Evolutionary conservation across 1,140 invertebrate genomes (phyloP), one percentile per base, ranked within the genome.

Genomic region (Dermatophagoides farinae): DNA sequence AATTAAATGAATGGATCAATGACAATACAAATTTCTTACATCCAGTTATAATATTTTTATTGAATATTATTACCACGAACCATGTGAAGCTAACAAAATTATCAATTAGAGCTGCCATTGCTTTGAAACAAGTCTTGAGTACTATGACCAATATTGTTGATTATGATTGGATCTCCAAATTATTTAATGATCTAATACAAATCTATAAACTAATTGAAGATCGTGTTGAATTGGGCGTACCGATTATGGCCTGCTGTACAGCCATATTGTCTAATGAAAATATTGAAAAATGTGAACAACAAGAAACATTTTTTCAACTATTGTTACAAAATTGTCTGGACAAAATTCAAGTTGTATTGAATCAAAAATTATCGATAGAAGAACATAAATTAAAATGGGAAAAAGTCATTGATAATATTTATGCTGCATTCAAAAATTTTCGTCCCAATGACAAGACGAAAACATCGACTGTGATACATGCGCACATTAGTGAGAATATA

Each of bases 1-100:
- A 95, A 73, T 75, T 97, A 20, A 84, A 86, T 67, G 88, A 96
- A 69, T 98, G 93, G 93, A 84, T 97, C 44, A 84, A 92, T 67
- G 79, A 79, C 70, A 88, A 97, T 75, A 78, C 85, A 0, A 78
- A 82, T 22, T 66, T 62, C 60, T 51, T 65, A 31, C 39, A 60
- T 52, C 16, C 40, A 10, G 57, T 62, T 20, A 38, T 65, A 14
- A 58, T 46, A 10, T 64, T 52, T 37, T 31, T 64, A 22, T 38
- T 64, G 22, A 23, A 41, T 20, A 58, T 60, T 6, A 62, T 64
- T n/a, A 58, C 40, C 22, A 57, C 44, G 4, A 18, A 20, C 16
- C 38, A 44, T 22, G 9, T 51, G 10, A 16, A 31, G 14, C 14
- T 2, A 9, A 18, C 49, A 6, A 60, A 43, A 10, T 49, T 64